Conservation (phyloP, 2,797 vertebrate genomes). For the Cossypha caffra region DNA sequence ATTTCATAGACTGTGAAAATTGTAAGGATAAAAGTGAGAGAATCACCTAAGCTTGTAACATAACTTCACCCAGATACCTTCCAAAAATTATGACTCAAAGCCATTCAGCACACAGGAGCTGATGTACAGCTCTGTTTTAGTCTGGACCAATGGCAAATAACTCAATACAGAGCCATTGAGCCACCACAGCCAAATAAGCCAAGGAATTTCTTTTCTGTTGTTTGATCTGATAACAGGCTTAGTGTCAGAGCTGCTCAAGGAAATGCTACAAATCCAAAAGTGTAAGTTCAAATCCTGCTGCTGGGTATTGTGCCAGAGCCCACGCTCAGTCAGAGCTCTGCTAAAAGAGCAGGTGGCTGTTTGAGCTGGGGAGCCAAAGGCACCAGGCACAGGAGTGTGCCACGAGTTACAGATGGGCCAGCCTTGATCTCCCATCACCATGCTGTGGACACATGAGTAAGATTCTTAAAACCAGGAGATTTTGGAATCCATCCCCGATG, state of each 20-base stretch:
- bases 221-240: constrained; percentile 17
- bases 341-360: neutral
- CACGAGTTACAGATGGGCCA: neutral
- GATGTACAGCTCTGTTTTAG: neutral
- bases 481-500: neutral
- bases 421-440: neutral
- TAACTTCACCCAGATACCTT: neutral
- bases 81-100: neutral
- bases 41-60: neutral
- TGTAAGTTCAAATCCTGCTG: neutral
- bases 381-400: neutral
- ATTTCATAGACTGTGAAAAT: neutral
- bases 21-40: neutral
- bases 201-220: neutral
- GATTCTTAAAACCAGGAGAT: neutral
- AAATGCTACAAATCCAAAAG: neutral
- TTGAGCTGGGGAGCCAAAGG: neutral
- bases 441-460: neutral
- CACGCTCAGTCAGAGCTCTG: neutral
- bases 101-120: neutral
- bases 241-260: neutral
- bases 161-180: neutral
- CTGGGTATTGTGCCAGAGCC: neutral
- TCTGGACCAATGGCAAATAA: neutral
- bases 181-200: neutral